Evolutionary conservation across 2,797 vertebrate species (phyloP), one percentile per base, ranked within the genome.

Genomic region (Gadopsis marmoratus): DNA sequence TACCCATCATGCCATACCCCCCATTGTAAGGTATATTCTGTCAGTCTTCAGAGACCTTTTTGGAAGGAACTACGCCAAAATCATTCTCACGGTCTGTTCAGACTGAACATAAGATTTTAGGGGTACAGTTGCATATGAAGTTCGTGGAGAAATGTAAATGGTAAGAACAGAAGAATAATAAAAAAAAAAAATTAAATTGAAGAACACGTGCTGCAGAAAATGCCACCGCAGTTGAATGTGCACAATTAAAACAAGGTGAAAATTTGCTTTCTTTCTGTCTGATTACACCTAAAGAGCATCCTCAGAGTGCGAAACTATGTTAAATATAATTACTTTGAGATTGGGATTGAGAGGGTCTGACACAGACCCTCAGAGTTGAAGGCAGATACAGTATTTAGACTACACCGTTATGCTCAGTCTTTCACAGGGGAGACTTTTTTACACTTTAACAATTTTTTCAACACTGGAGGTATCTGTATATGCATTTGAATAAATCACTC

Each of bases 401-500:
- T 1, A 13, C 29, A 48, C 35, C 4, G 2, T 7, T 54, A 23
- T 62, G 19, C 60, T 47, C 16, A 50, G 16, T 37, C 26, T 76
- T 68, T 72, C 2, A 72, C 7, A 73, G 6, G 8, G 55, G 43
- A 41, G 14, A 35, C 31, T 17, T 51, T 31, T 55, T 71, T 53
- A 2, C 12, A 17, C 62, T 55, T 54, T 66, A 16, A 10, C 48
- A 26, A 63, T 48, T 45, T 54, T 54, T 50, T 39, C 10, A 39
- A 39, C 1, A 6, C 37, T 47, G 10, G n/a, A 70, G 45, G 55
- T 17, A 39, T 41, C 37, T 39, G 37, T 43, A 53, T 66, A 76
- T 66, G 17, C 31, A 76, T 76, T 74, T 74, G 14, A 72, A 86
- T 41, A 66, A 79, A 66, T 67, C 10, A 53, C 71, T 78, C 9